Evolutionary conservation across 37 sponge, comb jelly and placozoan species (phyloP).

Genomic region (Cladorhizidae sp.): DNA sequence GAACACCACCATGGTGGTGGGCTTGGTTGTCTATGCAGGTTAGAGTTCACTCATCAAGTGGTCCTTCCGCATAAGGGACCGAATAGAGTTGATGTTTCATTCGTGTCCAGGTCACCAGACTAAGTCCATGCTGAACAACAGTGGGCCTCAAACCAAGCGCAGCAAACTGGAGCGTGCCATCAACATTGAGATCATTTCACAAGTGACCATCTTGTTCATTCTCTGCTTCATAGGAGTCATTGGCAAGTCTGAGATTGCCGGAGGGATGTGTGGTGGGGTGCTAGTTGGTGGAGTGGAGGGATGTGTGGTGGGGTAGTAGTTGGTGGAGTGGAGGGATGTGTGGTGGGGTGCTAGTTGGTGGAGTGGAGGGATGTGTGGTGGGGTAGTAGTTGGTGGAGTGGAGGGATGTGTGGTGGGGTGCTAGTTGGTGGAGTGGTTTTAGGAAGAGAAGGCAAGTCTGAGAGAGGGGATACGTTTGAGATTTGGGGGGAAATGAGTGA

Average conservation of each 20-base stretch:
- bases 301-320: neutral
- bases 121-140: constrained; percentile 89
- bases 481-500: no score
- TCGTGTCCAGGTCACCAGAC: constrained; percentile 78
- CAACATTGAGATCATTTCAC: constrained; percentile 65
- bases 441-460: no score
- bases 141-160: constrained; percentile 72
- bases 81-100: neutral
- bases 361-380: neutral
- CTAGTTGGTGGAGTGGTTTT: neutral
- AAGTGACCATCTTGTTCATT: constrained; percentile 43
- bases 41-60: neutral
- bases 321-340: neutral
- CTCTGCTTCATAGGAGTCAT: constrained; percentile 74
- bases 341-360: neutral
- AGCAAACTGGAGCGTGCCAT: constrained; percentile 87
- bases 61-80: neutral
- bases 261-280: neutral
- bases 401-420: neutral
- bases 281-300: neutral
- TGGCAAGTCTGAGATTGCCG: constrained; percentile 17
- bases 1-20: constrained; percentile 75
- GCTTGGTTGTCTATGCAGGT: constrained; percentile 91
- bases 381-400: neutral
- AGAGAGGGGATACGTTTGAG: no score